phyloP scores from a whole-genome alignment of 2,113 vertebrate species.

The Aldabrachelys gigantea region DNA sequence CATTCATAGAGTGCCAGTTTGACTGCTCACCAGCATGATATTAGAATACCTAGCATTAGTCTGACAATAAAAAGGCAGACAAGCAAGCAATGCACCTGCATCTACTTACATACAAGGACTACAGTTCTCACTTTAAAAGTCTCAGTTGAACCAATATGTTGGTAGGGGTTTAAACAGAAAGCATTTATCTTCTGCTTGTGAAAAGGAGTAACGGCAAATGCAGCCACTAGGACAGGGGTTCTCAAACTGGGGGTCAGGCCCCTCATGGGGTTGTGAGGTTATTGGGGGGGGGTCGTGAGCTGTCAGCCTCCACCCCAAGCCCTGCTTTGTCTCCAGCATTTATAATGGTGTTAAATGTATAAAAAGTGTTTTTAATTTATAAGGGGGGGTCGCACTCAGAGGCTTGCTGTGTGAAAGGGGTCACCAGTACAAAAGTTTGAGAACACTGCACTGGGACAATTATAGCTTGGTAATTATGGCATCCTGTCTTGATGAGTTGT shows the following conservation, averaged over 20 bases:
- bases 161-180: neutral
- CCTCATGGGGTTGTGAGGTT: no score
- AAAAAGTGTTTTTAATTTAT: no score
- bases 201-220: rapidly evolving
- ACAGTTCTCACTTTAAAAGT: neutral
- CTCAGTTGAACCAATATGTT: neutral
- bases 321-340: no score
- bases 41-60: neutral
- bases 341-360: no score
- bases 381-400: no score
- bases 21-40: rapidly evolving
- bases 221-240: neutral
- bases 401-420: no score
- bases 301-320: no score
- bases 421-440: no score
- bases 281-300: no score
- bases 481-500: rapidly evolving
- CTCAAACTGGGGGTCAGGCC: no score
- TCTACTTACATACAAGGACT: rapidly evolving
- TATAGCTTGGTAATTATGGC: neutral
- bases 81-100: neutral
- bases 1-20: neutral
- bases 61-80: neutral
- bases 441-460: neutral
- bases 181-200: neutral